Conservation (phyloP, 2,797 vertebrate genomes). For the Dermochelys coriacea region DNA sequence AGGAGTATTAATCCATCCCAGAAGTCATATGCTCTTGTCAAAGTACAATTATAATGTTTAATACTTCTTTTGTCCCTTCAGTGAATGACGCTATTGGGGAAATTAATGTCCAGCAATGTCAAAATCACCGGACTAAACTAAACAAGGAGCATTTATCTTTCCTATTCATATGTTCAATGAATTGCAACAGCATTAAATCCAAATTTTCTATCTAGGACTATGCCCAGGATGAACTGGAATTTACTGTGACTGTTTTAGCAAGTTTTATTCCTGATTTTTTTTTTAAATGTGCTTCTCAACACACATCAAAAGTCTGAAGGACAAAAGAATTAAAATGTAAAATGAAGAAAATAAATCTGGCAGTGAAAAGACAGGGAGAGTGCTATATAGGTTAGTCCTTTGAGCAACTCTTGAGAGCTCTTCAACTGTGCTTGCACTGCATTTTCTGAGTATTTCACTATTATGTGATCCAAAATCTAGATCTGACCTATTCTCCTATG, state of each 20-base stretch:
- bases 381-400: neutral
- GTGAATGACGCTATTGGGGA: constrained; percentile 59
- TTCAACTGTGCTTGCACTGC: neutral
- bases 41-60: constrained; percentile 62
- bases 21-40: constrained; percentile 66
- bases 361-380: neutral
- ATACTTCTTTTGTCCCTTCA: constrained; percentile 66
- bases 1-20: constrained; percentile 64
- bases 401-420: neutral
- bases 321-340: constrained; percentile 43
- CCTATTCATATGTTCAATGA: constrained; percentile 63
- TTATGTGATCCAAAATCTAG: neutral
- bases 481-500: neutral
- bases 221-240: constrained; percentile 42
- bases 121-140: constrained; percentile 57
- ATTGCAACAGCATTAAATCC: constrained; percentile 68
- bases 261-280: constrained; percentile 18
- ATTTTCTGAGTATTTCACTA: neutral
- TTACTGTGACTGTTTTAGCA: constrained; percentile 7
- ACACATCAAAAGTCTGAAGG: constrained; percentile 47
- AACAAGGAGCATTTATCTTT: constrained; percentile 69
- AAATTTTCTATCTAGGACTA: constrained; percentile 58
- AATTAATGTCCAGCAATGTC: constrained; percentile 68
- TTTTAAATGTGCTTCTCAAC: neutral
- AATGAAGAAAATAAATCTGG: constrained; percentile 11